These are phyloP conservation scores for Centroberyx gerrardi DNA, from an alignment of 2,797 vertebrate species.

Conservation along the genomic window DNA sequence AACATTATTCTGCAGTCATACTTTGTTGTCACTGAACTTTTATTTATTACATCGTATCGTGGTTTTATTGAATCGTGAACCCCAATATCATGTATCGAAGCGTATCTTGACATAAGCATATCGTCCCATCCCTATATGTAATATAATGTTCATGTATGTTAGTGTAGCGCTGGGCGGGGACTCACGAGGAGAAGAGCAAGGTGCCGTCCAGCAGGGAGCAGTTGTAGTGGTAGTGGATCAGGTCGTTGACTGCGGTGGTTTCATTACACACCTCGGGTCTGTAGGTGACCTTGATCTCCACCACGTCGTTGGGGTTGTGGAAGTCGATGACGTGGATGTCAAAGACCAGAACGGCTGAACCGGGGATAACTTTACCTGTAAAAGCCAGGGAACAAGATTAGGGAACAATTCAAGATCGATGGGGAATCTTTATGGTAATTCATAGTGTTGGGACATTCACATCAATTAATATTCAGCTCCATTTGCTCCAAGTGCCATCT, in stretches of 20 bases:
- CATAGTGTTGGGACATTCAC: background rate
- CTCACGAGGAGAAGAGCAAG: conserved; percentile 92
- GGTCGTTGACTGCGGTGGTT: conserved; percentile 87
- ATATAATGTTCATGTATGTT: background rate
- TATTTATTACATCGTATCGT: too few species aligned
- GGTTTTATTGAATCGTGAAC: too few species aligned
- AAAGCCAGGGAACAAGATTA: background rate
- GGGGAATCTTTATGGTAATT: background rate
- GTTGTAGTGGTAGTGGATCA: conserved; percentile 95
- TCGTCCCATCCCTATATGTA: too few species aligned
- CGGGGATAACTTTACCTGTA: conserved; percentile 92
- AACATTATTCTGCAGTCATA: too few species aligned
- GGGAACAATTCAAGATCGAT: background rate
- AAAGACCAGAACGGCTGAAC: conserved; percentile 92
- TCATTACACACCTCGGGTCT: conserved; percentile 89
- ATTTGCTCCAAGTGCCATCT: background rate
- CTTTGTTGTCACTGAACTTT: too few species aligned
- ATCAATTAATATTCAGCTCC: background rate
- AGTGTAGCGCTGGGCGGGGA: conserved; percentile 3
- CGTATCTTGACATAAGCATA: too few species aligned
- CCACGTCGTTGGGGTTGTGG: conserved; percentile 92
- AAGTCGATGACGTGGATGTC: conserved; percentile 95
- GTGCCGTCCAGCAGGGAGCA: conserved; percentile 95
- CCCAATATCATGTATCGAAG: too few species aligned
- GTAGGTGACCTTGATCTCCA: conserved; percentile 84